phyloP scores from a whole-genome alignment of 1,140 invertebrate species.

The Bilobella aurantiaca region DNA sequence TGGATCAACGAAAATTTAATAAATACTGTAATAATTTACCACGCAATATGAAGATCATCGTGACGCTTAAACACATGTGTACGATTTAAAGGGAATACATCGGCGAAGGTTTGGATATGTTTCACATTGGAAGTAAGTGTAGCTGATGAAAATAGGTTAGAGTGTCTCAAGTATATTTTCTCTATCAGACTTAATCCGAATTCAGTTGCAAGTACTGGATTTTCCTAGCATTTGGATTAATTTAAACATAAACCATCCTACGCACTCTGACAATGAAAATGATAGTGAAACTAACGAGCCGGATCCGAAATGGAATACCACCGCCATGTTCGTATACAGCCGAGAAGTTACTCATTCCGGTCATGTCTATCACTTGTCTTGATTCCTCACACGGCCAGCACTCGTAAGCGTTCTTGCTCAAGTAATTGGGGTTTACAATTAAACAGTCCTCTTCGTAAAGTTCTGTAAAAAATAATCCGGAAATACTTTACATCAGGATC shows the following conservation, averaged over 20 bases:
- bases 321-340: slow-evolving; percentile 38
- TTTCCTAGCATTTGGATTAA: slow-evolving; percentile 18
- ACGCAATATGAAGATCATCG: slow-evolving; percentile 14
- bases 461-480: too few relatives aligned
- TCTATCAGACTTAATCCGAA: slow-evolving; percentile 32
- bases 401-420: slow-evolving; percentile 57
- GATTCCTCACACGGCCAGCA: slow-evolving; percentile 63
- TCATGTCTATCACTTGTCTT: slow-evolving; percentile 48
- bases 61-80: background rate
- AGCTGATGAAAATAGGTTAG: slow-evolving; percentile 17
- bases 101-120: slow-evolving; percentile 1
- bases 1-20: background rate
- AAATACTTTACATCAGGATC: too few relatives aligned
- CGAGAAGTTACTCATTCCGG: slow-evolving; percentile 37
- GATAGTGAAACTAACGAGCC: slow-evolving; percentile 30
- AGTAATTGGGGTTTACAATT: slow-evolving; percentile 58
- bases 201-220: slow-evolving; percentile 28
- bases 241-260: background rate
- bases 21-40: slow-evolving; percentile 10
- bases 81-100: background rate
- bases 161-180: slow-evolving; percentile 17
- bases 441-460: slow-evolving; percentile 68
- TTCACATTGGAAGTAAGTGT: slow-evolving; percentile 19
- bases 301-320: slow-evolving; percentile 42
- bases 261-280: background rate